phyloP scores from a whole-genome alignment of 1,140 invertebrate genomes.

The Aphaenogaster rudis region DNA sequence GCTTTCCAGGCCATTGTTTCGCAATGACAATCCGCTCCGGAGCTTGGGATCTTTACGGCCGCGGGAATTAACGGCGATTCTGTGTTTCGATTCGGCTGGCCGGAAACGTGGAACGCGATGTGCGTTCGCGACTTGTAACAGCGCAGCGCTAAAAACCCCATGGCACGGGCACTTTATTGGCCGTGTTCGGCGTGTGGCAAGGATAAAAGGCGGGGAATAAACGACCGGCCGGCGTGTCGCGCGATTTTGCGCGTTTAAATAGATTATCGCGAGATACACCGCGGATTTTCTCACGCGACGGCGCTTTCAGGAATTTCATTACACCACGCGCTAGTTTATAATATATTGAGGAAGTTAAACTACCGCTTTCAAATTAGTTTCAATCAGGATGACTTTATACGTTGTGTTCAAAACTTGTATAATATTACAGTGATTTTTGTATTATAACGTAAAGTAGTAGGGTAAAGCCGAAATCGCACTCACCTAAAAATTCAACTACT shows the following conservation, averaged over 20 bases:
- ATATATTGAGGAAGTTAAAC: conserved; percentile 6
- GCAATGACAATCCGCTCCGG: conserved; percentile 41
- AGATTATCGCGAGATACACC: conserved; percentile 18
- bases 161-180: conserved; percentile 38
- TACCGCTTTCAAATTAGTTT: conserved; percentile 20
- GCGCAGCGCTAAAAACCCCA: conserved; percentile 18
- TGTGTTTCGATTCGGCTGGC: conserved; percentile 10
- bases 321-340: neutral
- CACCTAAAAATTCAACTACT: no score
- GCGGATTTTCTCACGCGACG: conserved; percentile 21
- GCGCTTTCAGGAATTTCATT: conserved; percentile 36
- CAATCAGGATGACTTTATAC: neutral
- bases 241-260: conserved; percentile 32
- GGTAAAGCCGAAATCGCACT: no score
- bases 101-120: conserved; percentile 15
- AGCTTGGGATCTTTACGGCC: conserved; percentile 51
- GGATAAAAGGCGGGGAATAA: conserved; percentile 46
- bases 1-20: conserved; percentile 40
- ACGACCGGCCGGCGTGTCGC: neutral
- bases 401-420: neutral
- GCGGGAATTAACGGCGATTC: conserved; percentile 9
- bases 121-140: conserved; percentile 37
- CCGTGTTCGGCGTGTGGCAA: conserved; percentile 35
- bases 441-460: neutral
- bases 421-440: neutral